These are phyloP conservation scores for Sparus aurata DNA, from an alignment of 2,797 vertebrate species.

Conservation along the genomic window DNA sequence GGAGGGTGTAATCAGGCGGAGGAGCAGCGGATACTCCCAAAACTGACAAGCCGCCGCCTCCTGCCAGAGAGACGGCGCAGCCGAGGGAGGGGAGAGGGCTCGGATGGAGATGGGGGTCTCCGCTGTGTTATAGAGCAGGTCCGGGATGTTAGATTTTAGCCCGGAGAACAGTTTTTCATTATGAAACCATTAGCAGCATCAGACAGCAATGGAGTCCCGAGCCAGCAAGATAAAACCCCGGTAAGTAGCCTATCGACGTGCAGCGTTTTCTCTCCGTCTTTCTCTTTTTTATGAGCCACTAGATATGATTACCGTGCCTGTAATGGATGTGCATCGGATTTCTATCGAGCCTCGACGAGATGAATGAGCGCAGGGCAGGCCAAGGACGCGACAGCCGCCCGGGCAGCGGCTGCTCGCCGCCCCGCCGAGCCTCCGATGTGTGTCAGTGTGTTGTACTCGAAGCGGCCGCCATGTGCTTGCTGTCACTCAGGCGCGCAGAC, in stretches of 20 bases:
- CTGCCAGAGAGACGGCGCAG: constrained; percentile 57
- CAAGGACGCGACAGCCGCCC: constrained; percentile 51
- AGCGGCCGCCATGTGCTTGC: constrained; percentile 79
- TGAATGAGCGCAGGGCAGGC: constrained; percentile 68
- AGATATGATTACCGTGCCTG: constrained; percentile 73
- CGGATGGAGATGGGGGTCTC: constrained; percentile 71
- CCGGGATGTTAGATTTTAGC: constrained; percentile 93
- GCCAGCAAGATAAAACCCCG: constrained; percentile 96
- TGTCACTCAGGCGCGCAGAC: constrained; percentile 67
- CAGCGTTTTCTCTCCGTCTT: constrained; percentile 38
- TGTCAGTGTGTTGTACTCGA: constrained; percentile 80
- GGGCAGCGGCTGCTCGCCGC: constrained; percentile 46
- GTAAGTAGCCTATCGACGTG: constrained; percentile 90
- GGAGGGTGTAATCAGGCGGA: constrained; percentile 68
- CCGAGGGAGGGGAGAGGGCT: constrained; percentile 58
- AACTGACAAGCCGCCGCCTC: constrained; percentile 81
- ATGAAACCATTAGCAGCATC: constrained; percentile 98
- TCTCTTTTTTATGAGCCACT: constrained; percentile 57
- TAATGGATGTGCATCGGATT: constrained; percentile 79
- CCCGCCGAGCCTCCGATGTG: constrained; percentile 67
- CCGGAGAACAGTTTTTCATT: constrained; percentile 90
- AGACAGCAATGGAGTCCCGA: constrained; percentile 97
- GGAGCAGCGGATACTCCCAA: constrained; percentile 86
- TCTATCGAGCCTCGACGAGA: constrained; percentile 64
- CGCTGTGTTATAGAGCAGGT: constrained; percentile 63